Base-by-base conservation (phyloP, 1,140 invertebrate species). In the Aphidius ervi region DNA sequence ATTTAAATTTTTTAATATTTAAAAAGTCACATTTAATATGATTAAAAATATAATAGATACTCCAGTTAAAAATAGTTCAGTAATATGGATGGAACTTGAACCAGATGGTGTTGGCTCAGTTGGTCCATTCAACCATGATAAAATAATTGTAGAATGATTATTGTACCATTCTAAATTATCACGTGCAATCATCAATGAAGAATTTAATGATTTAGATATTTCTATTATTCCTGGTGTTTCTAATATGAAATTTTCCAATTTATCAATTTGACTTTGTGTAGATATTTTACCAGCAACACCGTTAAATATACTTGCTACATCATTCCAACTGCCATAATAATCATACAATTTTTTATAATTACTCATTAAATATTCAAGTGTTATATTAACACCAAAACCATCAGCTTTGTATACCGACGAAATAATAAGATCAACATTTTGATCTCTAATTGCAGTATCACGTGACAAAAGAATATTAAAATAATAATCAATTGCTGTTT, bases 301-400 rank as follows among this genome's bases (percentile, higher is more conserved):
- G 1, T 50, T 58, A 45, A 75, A 65, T n/a, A 71, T 49, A 16
- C 48, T 42, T 41, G 31, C 58, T 1, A 76, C 59, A 5, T 58
- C 58, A 4, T 62, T 20, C 73, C 72, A 73, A 5, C 59, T 66
- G 5, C 61, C 67, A 23, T 69, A 72, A 61, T 74, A 75, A 52
- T 77, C 63, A 20, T 69, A 57, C 9, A 84, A 74, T 49, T 73
- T 61, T 23, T 73, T 64, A 59, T 79, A 83, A 55, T 84, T 70
- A 40, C 72, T 68, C 9, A 76, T 70, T 9, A 86, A 54, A 62
- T 79, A 86, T 31, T 83, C 74, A 10, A 84, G 77, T 6, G 79
- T 79, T n/a, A 79, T 63, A 52, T 83, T 73, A n/a, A 81, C 72
- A 16, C 83, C 83, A 62, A 77, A 42, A 68, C 64, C 8, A 71